Conservation (phyloP, 64 coral and sea anemone genomes). For the Stylophora pistillata region DNA sequence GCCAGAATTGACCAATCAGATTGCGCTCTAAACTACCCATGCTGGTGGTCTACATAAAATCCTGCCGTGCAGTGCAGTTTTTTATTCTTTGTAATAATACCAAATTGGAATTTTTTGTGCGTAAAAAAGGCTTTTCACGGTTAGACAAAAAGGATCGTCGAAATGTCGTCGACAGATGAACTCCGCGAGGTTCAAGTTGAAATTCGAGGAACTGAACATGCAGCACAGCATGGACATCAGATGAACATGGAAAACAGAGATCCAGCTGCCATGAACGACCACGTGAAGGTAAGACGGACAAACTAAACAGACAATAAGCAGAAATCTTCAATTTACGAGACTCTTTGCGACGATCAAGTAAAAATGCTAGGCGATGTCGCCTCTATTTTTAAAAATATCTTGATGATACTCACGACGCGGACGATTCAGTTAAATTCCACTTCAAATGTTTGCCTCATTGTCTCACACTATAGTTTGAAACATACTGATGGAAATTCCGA, state of each 20-base stretch:
- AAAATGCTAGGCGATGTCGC: no score
- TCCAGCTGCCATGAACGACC: conserved; percentile 61
- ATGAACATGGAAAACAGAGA: conserved; percentile 51
- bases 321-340: no score
- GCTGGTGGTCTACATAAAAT: not conserved
- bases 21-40: not conserved
- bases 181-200: conserved; percentile 14
- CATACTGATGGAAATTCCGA: no score
- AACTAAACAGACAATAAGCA: no score
- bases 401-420: no score
- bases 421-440: no score
- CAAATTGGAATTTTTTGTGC: not conserved
- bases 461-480: no score
- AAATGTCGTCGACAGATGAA: conserved; percentile 22
- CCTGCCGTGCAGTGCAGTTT: not conserved
- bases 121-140: not conserved
- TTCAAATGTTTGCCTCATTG: no score
- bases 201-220: conserved; percentile 17
- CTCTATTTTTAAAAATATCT: no score
- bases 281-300: conserved; percentile 58
- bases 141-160: not conserved
- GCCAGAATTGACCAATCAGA: not conserved
- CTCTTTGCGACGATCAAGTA: no score
- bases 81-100: not conserved
- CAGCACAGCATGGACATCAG: conserved; percentile 53